A percentile compares a stretch with the other conserved stretches of the same genome.
Conservation (phyloP, 1,140 invertebrate genomes). For the Cylas formicarius region DNA sequence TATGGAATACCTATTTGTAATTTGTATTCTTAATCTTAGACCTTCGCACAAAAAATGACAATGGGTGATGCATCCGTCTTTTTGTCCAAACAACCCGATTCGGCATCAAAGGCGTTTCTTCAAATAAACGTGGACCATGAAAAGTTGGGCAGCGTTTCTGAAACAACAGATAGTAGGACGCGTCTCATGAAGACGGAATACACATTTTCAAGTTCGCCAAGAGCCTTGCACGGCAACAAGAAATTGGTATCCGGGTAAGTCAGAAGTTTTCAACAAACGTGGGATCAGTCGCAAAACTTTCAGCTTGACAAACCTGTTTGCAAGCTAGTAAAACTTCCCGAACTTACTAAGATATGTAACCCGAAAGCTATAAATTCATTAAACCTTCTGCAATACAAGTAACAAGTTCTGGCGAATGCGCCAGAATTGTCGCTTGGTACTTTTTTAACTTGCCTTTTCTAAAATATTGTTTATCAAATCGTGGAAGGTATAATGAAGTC, state of each 20-base stretch:
- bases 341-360: no score
- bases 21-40: no score
- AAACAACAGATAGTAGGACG: slow-evolving; percentile 8
- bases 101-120: slow-evolving; percentile 17
- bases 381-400: no score
- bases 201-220: slow-evolving; percentile 33
- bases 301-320: not conserved
- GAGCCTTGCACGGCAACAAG: slow-evolving; percentile 32
- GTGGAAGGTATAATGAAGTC: no score
- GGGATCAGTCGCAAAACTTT: no score
- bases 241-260: slow-evolving; percentile 31
- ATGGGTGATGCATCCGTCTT: slow-evolving; percentile 18
- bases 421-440: no score
- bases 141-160: slow-evolving; percentile 11
- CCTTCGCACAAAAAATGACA: slow-evolving; percentile 22
- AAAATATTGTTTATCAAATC: no score
- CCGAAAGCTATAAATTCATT: no score
- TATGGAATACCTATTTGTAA: no score
- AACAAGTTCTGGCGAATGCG: no score
- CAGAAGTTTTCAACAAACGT: no score
- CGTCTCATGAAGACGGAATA: slow-evolving; percentile 21
- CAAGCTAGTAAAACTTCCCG: not conserved
- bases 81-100: slow-evolving; percentile 15
- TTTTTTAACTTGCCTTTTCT: no score
- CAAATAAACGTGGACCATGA: slow-evolving; percentile 14